A percentile compares a stretch with the other conserved stretches of the same genome.
phyloP scores from a whole-genome alignment of 1,140 invertebrate species.

The Metopolophium dirhodum region DNA sequence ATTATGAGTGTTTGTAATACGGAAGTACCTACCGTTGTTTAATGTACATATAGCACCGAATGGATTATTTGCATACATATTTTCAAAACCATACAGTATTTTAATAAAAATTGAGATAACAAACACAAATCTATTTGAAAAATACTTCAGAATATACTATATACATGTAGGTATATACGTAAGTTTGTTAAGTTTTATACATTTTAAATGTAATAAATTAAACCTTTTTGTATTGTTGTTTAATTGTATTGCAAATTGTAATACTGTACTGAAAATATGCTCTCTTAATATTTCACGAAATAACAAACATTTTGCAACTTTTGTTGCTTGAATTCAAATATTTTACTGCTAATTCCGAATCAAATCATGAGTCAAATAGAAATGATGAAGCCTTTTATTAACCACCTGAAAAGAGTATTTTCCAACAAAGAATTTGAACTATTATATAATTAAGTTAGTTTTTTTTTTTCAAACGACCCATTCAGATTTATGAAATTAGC shows the following conservation, averaged over 20 bases:
- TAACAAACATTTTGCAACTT: too few species aligned
- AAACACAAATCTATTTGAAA: neutral
- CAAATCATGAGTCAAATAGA: neutral
- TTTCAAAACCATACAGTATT: neutral
- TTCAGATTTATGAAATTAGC: too few species aligned
- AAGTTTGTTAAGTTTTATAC: neutral
- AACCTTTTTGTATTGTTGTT: neutral
- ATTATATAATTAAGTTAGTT: too few species aligned
- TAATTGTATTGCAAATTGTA: neutral
- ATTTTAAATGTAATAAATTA: neutral
- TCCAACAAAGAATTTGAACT: too few species aligned
- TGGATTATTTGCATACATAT: neutral
- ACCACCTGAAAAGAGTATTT: too few species aligned
- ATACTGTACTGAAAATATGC: neutral
- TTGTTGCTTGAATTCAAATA: too few species aligned
- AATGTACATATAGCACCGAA: neutral
- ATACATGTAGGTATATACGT: neutral
- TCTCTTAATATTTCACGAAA: too few species aligned
- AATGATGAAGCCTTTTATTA: neutral
- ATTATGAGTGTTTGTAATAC: neutral
- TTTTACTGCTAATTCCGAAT: neutral
- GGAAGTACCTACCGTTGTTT: neutral
- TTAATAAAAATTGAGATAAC: neutral
- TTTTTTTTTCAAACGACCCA: too few species aligned
- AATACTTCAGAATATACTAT: neutral